A percentile compares a stretch with the other conserved stretches of the same genome.
Evolutionary conservation across 2,888 invertebrate species (phyloP).

Genomic region (Drosophila putrida): DNA sequence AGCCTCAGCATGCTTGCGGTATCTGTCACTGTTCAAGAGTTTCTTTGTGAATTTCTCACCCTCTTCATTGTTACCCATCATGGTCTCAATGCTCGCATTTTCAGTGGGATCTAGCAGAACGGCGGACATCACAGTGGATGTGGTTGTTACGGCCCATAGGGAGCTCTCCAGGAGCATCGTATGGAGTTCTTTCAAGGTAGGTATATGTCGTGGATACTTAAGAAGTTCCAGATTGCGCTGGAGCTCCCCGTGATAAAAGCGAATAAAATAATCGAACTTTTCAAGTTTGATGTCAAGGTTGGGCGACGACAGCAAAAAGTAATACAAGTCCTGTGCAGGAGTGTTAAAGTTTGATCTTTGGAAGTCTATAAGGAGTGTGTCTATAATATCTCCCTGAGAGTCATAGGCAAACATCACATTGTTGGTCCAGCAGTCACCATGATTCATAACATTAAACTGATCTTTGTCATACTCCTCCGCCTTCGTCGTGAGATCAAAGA

Average conservation of each 20-base stretch:
- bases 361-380: conserved; percentile 75
- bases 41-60: conserved; percentile 38
- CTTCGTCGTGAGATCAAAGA: background rate
- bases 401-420: conserved; percentile 79
- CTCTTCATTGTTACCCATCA: conserved; percentile 42
- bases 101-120: conserved; percentile 69
- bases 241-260: conserved; percentile 77
- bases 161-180: conserved; percentile 25
- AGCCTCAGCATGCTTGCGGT: conserved; percentile 64
- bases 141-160: conserved; percentile 43
- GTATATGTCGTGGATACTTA: conserved; percentile 66
- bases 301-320: conserved; percentile 80
- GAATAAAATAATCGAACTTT: conserved; percentile 82
- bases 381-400: conserved; percentile 12
- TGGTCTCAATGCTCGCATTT: conserved; percentile 60
- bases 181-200: conserved; percentile 55
- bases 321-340: conserved; percentile 78
- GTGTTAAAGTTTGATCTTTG: conserved; percentile 71
- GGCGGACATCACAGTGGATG: conserved; percentile 42
- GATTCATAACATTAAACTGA: conserved; percentile 73
- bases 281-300: conserved; percentile 75
- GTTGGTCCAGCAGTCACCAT: conserved; percentile 83
- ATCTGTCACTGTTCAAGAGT: conserved; percentile 51
- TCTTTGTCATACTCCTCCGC: conserved; percentile 43
- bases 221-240: conserved; percentile 65